Evolutionary conservation across 2,888 invertebrate species (phyloP), one percentile per base, ranked within the genome.

Genomic region (Kryphioiulus occultus): DNA sequence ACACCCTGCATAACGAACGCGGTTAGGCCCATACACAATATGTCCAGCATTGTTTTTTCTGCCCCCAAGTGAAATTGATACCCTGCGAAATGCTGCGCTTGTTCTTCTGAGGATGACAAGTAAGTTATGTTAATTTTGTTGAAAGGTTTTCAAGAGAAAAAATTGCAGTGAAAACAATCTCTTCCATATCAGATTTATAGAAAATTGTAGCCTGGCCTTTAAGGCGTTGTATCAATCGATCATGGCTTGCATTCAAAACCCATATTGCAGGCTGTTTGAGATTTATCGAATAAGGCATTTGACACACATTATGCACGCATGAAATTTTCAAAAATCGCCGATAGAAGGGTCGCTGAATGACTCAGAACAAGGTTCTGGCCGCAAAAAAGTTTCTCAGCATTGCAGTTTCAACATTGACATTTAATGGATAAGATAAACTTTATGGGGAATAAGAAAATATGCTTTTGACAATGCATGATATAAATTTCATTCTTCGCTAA

Each of bases 241-340:
- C 68, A 68, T 10, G 22, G 68, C 26, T 22, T 68, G 26, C 0
- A 68, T n/a, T 68, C 68, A 68, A 68, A 10, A 26, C 68, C 26
- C 26, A 26, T 2, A 68, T 68, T 68, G 68, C 22, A n/a, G 10
- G 68, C 22, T 68, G 68, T 26, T 26, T 68, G 68, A 68, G 68
- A 68, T 68, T 68, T 68, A 68, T 68, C 68, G 68, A 68, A 68
- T 68, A 68, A 68, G 68, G 68, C 68, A 68, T 26, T 68, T 68
- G 68, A 68, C 68, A 68, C 68, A 68, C 68, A 68, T 68, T 68
- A 68, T 68, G 68, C 26, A 68, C 68, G 68, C 68, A 68, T 68
- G 68, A 26, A 68, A 68, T 68, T 68, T 68, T 10, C 26, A 12
- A 68, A 68, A 68, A 59, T 59, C 26, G n/a, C 26, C 9, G n/a